Evolutionary conservation across 1,140 invertebrate genomes (phyloP).

Genomic region (Chironomus striatipennis): DNA sequence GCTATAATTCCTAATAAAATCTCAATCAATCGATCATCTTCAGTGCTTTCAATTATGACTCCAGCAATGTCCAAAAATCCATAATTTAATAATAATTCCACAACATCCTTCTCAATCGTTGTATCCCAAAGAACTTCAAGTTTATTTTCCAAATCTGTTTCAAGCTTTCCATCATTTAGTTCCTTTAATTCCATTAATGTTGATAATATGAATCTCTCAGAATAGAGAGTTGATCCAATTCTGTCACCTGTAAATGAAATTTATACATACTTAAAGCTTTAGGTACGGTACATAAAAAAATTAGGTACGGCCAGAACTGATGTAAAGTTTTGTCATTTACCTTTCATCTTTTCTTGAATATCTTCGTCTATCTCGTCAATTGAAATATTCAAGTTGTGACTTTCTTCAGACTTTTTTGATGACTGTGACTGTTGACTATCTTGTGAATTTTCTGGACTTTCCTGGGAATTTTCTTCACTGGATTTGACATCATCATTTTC

Average conservation of each 20-base stretch:
- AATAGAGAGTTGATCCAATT: slow-evolving; percentile 65
- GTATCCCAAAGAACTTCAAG: slow-evolving; percentile 70
- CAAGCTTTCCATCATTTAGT: slow-evolving; percentile 40
- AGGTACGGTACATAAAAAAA: slow-evolving; percentile 23
- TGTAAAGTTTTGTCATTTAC: too few species aligned
- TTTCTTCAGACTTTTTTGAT: neutral
- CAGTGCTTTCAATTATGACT: slow-evolving; percentile 39
- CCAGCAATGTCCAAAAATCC: slow-evolving; percentile 51
- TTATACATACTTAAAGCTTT: too few species aligned
- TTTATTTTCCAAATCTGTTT: slow-evolving; percentile 53
- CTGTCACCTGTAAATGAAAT: slow-evolving; percentile 62
- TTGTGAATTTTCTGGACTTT: neutral
- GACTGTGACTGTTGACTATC: neutral
- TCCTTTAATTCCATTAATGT: slow-evolving; percentile 47
- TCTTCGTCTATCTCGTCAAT: neutral
- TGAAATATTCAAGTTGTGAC: neutral
- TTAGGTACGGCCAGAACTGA: too few species aligned
- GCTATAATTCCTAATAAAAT: slow-evolving; percentile 62
- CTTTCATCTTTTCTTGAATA: neutral
- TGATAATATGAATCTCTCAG: slow-evolving; percentile 60
- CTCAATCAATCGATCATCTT: slow-evolving; percentile 53
- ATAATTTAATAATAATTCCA: slow-evolving; percentile 54
- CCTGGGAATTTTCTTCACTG: neutral
- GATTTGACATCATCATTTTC: neutral
- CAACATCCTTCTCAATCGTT: slow-evolving; percentile 61